Evolutionary conservation across 1,140 invertebrate species (phyloP), one percentile per base, ranked within the genome.

Genomic region (Orius insidiosus): DNA sequence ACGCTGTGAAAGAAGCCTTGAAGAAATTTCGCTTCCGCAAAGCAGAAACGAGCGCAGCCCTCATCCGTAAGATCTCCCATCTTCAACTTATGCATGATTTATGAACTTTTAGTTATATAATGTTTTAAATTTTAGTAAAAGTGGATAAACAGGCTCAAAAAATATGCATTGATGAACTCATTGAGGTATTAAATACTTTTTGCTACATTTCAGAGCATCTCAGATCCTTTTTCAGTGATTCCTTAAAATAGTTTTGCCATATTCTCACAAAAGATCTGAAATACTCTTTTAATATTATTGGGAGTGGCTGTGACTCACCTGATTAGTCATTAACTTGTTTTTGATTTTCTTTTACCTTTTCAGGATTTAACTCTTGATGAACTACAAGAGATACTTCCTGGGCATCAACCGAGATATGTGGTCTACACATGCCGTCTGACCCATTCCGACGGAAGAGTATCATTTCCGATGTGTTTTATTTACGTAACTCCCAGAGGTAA

Each of bases 381-480:
- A 15, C 56, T 95, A 14, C 76, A 82, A 57, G 80, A 88, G 37
- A 72, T 71, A 47, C 63, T 90, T 47, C 85, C 86, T 1, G 76
- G 78, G 30, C 85, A 88, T 58, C 86, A 93, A 60, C 89, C 89
- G 0, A 67, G 88, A 41, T 95, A 84, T 62, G 75, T 93, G n/a
- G 70, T 93, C 1, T 80, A 90, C 55, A 85, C 80, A 52, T 94
- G 86, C 58, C 76, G 76, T 61, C 75, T 87, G 71, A 74, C 79
- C 41, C 87, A 92, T 59, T 65, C 62, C 3, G 88, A 93, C 65
- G 85, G 86, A 5, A 61, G 89, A 46, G 68, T 82, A 18, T 90
- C 87, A 1, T 94, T 82, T 59, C 89, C 89, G 0, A 77, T 93
- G 68, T 87, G 84, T 62, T 89, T 94, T 55, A 87, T 95, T 51